Evolutionary conservation across 2,113 vertebrate genomes (phyloP).

Genomic region (Sphyrna mokarran): DNA sequence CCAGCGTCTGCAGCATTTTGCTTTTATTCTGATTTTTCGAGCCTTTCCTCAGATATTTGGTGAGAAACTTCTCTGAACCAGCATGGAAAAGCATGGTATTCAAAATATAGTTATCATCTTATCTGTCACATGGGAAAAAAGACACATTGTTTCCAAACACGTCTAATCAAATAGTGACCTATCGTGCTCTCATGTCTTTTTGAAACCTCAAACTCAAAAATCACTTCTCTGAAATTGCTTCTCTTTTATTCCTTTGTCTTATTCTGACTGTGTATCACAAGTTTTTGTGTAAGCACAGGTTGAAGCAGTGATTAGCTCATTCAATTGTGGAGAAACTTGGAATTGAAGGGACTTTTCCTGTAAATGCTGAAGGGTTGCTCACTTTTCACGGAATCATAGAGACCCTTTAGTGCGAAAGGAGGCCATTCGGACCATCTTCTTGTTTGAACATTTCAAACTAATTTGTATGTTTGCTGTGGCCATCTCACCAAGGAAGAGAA

Average conservation of each 20-base stretch:
- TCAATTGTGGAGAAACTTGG: neutral
- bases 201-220: neutral
- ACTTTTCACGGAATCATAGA: too few species aligned
- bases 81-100: neutral
- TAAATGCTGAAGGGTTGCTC: neutral
- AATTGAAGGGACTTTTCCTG: neutral
- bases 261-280: neutral
- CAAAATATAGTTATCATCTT: neutral
- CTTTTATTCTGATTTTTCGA: neutral
- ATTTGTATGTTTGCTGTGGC: neutral
- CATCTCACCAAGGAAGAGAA: neutral
- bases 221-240: neutral
- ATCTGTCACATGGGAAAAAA: neutral
- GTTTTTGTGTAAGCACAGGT: neutral
- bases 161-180: neutral
- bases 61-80: neutral
- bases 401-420: too few species aligned
- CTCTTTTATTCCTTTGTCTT: neutral
- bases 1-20: too few species aligned
- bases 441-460: neutral
- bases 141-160: neutral
- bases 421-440: neutral
- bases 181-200: neutral
- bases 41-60: neutral
- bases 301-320: neutral